Evolutionary conservation across 2,797 vertebrate genomes (phyloP), one percentile per base, ranked within the genome.

Genomic region (Streptopelia turtur): DNA sequence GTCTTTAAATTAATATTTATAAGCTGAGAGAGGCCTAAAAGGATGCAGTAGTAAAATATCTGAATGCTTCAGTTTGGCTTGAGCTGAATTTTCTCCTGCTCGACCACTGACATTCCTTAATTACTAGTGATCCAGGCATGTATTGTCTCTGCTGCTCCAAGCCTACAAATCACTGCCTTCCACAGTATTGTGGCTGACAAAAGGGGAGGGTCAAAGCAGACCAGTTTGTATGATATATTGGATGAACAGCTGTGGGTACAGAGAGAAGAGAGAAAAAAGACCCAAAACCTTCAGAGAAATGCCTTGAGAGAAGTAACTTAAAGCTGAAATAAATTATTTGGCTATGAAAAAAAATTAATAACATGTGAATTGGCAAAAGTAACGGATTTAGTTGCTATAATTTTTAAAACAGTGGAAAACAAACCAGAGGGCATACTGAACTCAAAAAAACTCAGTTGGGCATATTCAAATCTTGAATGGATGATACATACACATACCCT

Each of bases 1-100:
- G 97, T 98, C 97, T 98, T 98, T 98, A 98, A 98, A 98, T 98
- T 98, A 98, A 98, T 98, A 98, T 98, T 98, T 98, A 98, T 98
- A 98, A 98, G 97, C 96, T 85, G 69, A 96, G 97, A 98, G 97
- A 93, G 72, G 91, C 94, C 98, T 97, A 96, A 98, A 97, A 98
- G 94, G 90, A 97, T 97, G 96, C 95, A 91, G 97, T 97, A 97
- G 94, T 98, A 98, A 98, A 98, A 97, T 85, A 97, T 81, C 96
- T 96, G 97, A 98, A 97, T 97, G 97, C 96, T 96, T 96, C 96
- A 91, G 95, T 95, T 97, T 96, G 96, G 96, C 92, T 96, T 96
- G 87, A 89, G 94, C 95, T 81, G 90, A 96, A 95, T 96, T 96
- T 97, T 95, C 75, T 87, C 93, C 91, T 97, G 97, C 98, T 98